Evolutionary conservation across 2,797 vertebrate species (phyloP), one percentile per base, ranked within the genome.

Genomic region (Gymnodraco acuticeps): DNA sequence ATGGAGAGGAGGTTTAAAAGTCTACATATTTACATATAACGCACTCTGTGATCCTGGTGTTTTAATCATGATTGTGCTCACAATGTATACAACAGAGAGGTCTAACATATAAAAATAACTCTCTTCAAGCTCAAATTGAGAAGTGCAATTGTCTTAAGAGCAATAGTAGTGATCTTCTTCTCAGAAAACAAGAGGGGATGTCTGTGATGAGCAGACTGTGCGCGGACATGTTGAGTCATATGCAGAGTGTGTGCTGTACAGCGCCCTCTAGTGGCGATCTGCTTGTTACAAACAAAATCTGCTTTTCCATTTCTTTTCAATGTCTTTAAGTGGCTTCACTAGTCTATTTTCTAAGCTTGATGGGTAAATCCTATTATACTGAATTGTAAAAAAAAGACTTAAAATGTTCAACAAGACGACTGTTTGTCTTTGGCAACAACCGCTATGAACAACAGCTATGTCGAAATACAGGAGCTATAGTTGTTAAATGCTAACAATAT

Each of bases 101-200:
- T 50, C 20, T 15, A 46, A 60, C 9, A 75, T 83, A 88, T 56
- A 87, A 90, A 91, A 87, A 87, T 83, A 86, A 10, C 69, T 31
- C 5, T 70, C 51, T 53, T 70, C 15, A 62, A 82, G 58, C 52
- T 62, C 48, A 83, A 56, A 38, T 56, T 60, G 14, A 48, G 3
- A 46, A 84, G 70, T 75, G 81, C 63, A 84, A 65, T 68, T 70
- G 64, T 75, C 70, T 47, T 54, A 17, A 67, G 60, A 79, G 75
- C 73, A 73, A 75, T 3, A 71, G 55, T 19, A 46, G 64, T 73
- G 64, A 19, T n/a, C 10, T 46, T 52, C 15, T 72, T 66, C 65
- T 78, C 67, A 78, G 33, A 60, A 81, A 75, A 65, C 38, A 54
- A 17, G 17, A 54, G 12, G 14, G 3, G 50, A 38, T 3, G 50